Conservation (phyloP, 2,113 vertebrate species). For the Eupsittula cactorum region DNA sequence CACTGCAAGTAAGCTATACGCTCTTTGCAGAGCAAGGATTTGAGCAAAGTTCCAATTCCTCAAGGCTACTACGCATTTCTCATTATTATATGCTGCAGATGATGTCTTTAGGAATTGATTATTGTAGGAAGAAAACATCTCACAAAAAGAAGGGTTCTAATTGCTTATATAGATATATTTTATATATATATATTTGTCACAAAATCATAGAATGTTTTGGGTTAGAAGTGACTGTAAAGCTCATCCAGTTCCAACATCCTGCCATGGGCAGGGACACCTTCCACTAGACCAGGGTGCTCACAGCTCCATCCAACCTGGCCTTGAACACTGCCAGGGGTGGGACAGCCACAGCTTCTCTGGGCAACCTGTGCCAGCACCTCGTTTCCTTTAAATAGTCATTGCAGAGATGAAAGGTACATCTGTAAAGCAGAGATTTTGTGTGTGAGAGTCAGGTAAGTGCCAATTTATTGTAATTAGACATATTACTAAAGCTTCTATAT, state of each 20-base stretch:
- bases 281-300: not conserved
- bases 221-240: not conserved
- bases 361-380: not conserved
- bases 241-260: not conserved
- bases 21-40: not conserved
- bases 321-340: not conserved
- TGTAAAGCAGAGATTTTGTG: not conserved
- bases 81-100: not conserved
- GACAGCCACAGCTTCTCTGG: not conserved
- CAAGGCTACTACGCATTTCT: not conserved
- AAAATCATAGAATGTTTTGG: not conserved
- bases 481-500: not conserved
- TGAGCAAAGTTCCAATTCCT: not conserved
- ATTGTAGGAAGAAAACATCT: not conserved
- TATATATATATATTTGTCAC: not conserved
- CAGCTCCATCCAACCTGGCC: not conserved
- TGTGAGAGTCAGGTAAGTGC: not conserved
- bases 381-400: not conserved
- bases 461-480: not conserved
- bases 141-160: not conserved
- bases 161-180: not conserved
- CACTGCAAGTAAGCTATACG: accelerated
- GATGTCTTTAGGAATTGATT: not conserved
- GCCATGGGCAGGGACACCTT: not conserved
- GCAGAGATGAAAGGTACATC: not conserved